phyloP scores from a whole-genome alignment of 2,888 invertebrate genomes.

The Chaetogeoica ovagalla region DNA sequence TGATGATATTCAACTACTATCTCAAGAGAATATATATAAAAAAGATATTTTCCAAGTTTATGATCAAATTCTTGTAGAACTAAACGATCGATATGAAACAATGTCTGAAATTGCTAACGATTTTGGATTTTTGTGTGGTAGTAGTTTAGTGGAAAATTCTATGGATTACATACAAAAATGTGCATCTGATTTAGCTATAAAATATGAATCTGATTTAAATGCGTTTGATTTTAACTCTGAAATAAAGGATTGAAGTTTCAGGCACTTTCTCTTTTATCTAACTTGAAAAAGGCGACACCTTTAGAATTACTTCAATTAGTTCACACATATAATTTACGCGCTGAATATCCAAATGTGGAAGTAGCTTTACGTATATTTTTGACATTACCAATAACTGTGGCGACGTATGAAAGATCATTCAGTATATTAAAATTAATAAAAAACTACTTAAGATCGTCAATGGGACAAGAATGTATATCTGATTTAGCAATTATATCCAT shows the following conservation, averaged over 20 bases:
- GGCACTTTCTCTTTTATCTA: neutral
- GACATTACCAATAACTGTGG: no score
- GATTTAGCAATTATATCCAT: no score
- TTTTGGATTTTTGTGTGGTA: neutral
- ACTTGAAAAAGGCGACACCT: no score
- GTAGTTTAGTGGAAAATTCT: neutral
- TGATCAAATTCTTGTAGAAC: neutral
- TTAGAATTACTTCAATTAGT: slow-evolving; percentile 1
- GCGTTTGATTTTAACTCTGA: neutral
- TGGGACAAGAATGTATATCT: no score
- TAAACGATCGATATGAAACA: slow-evolving; percentile 2
- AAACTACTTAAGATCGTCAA: no score
- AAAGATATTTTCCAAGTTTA: slow-evolving; percentile 8
- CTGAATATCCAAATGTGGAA: slow-evolving; percentile 3
- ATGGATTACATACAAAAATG: slow-evolving; percentile 9
- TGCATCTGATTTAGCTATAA: neutral
- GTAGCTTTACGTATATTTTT: neutral
- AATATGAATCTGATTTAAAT: neutral
- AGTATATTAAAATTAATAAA: no score
- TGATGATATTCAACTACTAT: no score
- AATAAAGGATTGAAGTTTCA: slow-evolving; percentile 10
- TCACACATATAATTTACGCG: neutral
- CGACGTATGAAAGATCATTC: no score
- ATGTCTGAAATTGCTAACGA: neutral
- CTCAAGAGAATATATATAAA: neutral